Evolutionary conservation across 2,888 invertebrate genomes (phyloP), one percentile per base, ranked within the genome.

Genomic region (Xestia sexstrigata): DNA sequence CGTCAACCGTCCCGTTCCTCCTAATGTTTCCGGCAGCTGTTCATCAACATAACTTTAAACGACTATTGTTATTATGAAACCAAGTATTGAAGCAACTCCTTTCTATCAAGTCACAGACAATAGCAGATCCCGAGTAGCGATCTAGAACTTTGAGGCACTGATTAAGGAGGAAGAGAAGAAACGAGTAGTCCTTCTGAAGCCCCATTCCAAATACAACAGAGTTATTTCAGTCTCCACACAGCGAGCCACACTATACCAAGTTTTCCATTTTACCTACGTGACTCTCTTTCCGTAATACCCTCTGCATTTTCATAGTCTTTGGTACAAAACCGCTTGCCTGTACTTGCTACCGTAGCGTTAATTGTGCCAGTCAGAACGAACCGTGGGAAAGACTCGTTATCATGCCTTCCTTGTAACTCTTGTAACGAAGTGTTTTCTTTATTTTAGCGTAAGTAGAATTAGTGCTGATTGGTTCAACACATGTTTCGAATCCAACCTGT

Each of bases 301-400:
- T 78, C 78, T 81, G 15, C 11, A 45, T 0, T 65, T 66, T 1
- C 0, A 35, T 87, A 79, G 20, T 87, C 87, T 85, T 78, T 87
- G 89, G 17, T 39, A 73, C 58, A 86, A 86, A 76, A 76, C 86
- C 79, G 76, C 87, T 83, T 70, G 85, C 81, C 45, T 76, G 62
- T 79, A 70, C 70, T 70, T 68, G 73, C 79, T 80, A 49, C 66
- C 68, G 52, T 26, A 68, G 60, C 81, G 49, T 79, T 84, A 83
- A 76, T 88, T 81, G 66, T 65, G 74, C 13, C 13, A 65, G 84
- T 90, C 90, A 91, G 90, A 91, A 72, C 63, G 62, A 78, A 89
- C 86, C 93, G 93, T 92, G 92, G 90, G 92, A 92, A 92, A 49
- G 78, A 39, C 15, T 71, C 55, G 70, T 63, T 81, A 84, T 87